These are phyloP conservation scores for Malurus splendens DNA, from an alignment of 2,797 vertebrate genomes.

Conservation along the genomic window DNA sequence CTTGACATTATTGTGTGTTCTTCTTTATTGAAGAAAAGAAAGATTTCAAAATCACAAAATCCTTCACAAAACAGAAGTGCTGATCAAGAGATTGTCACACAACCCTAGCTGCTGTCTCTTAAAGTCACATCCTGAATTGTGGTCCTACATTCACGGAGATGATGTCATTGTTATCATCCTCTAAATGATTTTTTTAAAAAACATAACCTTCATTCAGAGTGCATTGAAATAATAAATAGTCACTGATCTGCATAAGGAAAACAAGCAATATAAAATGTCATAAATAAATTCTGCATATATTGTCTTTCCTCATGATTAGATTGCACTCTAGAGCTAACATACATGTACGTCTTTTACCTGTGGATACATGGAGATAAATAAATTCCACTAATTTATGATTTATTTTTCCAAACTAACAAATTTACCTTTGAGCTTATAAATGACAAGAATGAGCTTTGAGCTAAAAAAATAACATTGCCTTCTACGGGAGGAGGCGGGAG, in stretches of 20 bases:
- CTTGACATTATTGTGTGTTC: not conserved
- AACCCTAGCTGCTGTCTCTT: not conserved
- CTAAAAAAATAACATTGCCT: not conserved
- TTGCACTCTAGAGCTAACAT: not conserved
- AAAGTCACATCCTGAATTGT: not conserved
- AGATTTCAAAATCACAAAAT: not conserved
- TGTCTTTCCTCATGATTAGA: not conserved
- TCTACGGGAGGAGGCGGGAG: rapidly evolving
- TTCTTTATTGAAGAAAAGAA: not conserved
- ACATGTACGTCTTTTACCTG: not conserved
- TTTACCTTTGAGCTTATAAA: not conserved
- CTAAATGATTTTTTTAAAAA: not conserved
- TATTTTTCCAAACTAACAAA: not conserved
- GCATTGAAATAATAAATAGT: not conserved
- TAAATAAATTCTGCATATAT: not conserved
- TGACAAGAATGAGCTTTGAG: not conserved
- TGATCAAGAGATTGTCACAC: not conserved
- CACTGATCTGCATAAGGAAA: not conserved
- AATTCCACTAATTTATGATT: not conserved
- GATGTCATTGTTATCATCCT: not conserved
- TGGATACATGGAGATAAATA: not conserved
- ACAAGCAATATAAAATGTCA: not conserved
- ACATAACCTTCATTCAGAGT: not conserved
- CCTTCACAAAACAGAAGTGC: not conserved
- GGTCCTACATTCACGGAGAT: not conserved